Conservation (phyloP, 2,113 vertebrate species). For the Mus spicilegus region DNA sequence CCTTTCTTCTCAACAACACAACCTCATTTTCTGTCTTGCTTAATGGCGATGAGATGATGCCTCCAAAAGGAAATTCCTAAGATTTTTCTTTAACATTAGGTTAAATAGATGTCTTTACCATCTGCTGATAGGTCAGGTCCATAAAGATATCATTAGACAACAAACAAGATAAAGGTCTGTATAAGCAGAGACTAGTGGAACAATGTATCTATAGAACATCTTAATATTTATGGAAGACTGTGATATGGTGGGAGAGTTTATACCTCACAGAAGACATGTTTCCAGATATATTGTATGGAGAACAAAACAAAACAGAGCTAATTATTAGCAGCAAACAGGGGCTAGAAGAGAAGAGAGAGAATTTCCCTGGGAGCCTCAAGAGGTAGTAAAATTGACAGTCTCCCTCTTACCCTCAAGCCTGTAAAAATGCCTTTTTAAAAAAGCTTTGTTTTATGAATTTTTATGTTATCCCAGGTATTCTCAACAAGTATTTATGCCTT, state of each 20-base stretch:
- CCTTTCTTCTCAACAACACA: background rate
- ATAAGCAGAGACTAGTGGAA: background rate
- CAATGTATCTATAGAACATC: background rate
- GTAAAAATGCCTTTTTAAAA: background rate
- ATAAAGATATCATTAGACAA: background rate
- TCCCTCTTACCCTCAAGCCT: background rate
- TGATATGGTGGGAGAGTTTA: background rate
- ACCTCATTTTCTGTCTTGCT: slow-evolving; percentile 22
- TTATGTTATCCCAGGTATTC: background rate
- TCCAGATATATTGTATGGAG: background rate
- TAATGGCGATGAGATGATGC: background rate
- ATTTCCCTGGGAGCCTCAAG: background rate
- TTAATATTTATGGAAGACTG: background rate
- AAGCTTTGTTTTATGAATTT: background rate
- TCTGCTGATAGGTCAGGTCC: background rate
- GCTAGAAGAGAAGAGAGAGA: background rate
- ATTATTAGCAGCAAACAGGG: background rate
- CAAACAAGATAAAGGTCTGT: background rate
- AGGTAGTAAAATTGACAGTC: background rate
- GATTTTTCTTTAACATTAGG: background rate
- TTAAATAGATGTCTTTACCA: background rate
- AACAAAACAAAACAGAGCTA: background rate
- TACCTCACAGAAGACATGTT: background rate
- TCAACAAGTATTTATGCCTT: background rate
- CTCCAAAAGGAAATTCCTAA: background rate